A percentile compares a stretch with the other conserved stretches of the same genome.
phyloP scores from a whole-genome alignment of 2,113 vertebrate species.

The Leptocoma aspasia region DNA sequence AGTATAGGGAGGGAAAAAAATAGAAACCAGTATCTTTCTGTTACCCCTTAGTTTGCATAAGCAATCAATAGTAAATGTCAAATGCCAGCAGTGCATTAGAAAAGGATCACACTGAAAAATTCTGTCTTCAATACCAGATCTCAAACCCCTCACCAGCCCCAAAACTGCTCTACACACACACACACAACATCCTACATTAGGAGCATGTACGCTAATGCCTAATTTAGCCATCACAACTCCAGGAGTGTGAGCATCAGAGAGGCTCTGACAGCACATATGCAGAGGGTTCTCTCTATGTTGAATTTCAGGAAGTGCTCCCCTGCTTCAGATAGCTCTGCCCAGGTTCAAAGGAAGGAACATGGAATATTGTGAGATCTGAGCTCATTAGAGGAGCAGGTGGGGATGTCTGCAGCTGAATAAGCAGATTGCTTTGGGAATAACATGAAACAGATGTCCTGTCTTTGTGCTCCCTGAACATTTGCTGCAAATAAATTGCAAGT shows the following conservation, averaged over 20 bases:
- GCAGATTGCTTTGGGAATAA: constrained; percentile 42
- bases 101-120: background rate
- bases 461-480: background rate
- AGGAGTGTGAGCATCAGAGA: background rate
- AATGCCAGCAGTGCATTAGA: background rate
- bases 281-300: background rate
- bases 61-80: constrained; percentile 35
- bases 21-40: background rate
- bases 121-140: background rate
- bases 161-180: background rate
- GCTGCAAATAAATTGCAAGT: constrained; percentile 49
- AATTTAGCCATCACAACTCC: background rate
- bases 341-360: background rate
- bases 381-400: constrained; percentile 46
- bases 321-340: background rate
- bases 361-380: background rate
- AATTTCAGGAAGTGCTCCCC: background rate
- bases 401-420: constrained; percentile 41
- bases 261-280: background rate
- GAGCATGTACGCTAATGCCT: background rate
- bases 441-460: constrained; percentile 45
- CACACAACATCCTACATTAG: background rate
- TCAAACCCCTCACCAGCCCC: background rate
- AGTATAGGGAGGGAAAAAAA: background rate
- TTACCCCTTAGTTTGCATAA: background rate